Evolutionary conservation across 2,113 vertebrate genomes (phyloP).

Genomic region (Rutilus rutilus): DNA sequence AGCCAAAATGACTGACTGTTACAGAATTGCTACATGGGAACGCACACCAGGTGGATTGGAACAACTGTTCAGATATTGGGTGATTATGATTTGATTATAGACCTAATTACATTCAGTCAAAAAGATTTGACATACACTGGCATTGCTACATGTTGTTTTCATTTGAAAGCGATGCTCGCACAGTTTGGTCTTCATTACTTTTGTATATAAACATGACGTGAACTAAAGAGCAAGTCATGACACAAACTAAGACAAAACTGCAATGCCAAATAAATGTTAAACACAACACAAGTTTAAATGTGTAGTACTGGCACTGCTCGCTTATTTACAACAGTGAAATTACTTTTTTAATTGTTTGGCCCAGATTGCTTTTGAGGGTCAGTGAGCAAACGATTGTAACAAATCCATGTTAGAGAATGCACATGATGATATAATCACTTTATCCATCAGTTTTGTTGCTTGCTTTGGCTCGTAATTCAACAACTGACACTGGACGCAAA

Average conservation of each 20-base stretch:
- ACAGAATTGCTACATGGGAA: conserved; percentile 9
- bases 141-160: neutral
- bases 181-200: neutral
- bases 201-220: neutral
- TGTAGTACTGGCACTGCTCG: neutral
- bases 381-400: conserved; percentile 17
- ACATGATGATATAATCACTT: conserved; percentile 50
- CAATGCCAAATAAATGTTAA: neutral
- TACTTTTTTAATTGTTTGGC: neutral
- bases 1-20: neutral
- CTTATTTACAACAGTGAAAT: neutral
- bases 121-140: neutral
- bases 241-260: neutral
- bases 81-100: conserved; percentile 15
- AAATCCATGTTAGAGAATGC: conserved; percentile 48
- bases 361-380: conserved; percentile 42
- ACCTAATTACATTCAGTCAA: neutral
- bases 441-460: conserved; percentile 45
- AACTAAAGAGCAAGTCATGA: neutral
- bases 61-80: neutral
- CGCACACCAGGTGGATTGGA: conserved; percentile 1
- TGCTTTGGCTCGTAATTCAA: conserved; percentile 35
- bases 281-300: neutral
- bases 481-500: neutral
- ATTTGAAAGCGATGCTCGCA: conserved; percentile 10